Percentiles rank a stretch among this genome's conserved stretches.
phyloP scores from a whole-genome alignment of 2,113 vertebrate genomes.

The Erythrocercus mccallii region DNA sequence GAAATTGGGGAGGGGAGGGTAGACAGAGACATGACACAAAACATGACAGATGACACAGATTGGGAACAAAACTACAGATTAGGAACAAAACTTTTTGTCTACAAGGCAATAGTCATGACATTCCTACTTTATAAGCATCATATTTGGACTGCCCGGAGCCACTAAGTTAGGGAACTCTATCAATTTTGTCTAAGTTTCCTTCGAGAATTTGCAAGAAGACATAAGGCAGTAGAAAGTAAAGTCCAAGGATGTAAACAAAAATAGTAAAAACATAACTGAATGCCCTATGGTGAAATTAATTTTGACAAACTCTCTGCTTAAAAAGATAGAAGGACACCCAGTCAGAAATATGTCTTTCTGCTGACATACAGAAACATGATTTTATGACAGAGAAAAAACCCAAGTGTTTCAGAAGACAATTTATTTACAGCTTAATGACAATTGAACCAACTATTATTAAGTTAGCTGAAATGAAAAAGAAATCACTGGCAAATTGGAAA shows the following conservation, averaged over 20 bases:
- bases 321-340: background rate
- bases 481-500: constrained; percentile 27
- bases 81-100: background rate
- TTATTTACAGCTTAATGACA: background rate
- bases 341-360: background rate
- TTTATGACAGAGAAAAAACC: background rate
- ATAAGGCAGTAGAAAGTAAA: background rate
- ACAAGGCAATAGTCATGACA: background rate
- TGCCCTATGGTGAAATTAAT: background rate
- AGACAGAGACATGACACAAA: background rate
- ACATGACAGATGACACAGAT: background rate
- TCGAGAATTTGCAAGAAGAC: background rate
- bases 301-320: background rate
- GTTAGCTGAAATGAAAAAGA: constrained; percentile 35
- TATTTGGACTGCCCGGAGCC: background rate
- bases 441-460: constrained; percentile 24
- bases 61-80: background rate
- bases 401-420: background rate
- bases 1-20: background rate
- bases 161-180: background rate
- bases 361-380: background rate
- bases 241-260: background rate
- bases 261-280: background rate
- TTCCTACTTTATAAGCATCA: background rate
- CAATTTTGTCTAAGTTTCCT: background rate